phyloP scores from a whole-genome alignment of 2,113 vertebrate species.

The Odontesthes bonariensis region DNA sequence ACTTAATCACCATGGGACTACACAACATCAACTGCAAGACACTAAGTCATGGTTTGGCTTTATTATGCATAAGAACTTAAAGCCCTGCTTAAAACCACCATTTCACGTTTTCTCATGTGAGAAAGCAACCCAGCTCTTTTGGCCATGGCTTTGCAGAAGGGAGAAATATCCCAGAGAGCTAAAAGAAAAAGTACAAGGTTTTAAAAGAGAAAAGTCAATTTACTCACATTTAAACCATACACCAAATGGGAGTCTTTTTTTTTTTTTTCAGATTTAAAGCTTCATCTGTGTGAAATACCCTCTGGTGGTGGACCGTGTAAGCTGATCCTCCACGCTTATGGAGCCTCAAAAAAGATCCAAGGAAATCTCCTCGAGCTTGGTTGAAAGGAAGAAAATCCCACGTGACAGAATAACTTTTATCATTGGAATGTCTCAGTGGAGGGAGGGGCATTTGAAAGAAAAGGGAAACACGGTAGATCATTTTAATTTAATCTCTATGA shows the following conservation, averaged over 20 bases:
- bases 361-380: slow-evolving; percentile 61
- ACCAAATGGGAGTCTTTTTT: slow-evolving; percentile 34
- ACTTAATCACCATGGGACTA: slow-evolving; percentile 36
- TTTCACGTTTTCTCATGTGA: slow-evolving; percentile 5
- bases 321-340: slow-evolving; percentile 57
- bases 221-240: slow-evolving; percentile 37
- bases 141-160: neutral
- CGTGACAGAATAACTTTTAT: slow-evolving; percentile 17
- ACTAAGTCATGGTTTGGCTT: slow-evolving; percentile 42
- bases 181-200: neutral
- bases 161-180: neutral
- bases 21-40: slow-evolving; percentile 47
- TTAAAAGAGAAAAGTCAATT: slow-evolving; percentile 49
- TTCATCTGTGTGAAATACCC: slow-evolving; percentile 67
- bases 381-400: slow-evolving; percentile 39
- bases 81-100: slow-evolving; percentile 30
- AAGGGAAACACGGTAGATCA: neutral
- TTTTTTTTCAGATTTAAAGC: slow-evolving; percentile 54
- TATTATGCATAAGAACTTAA: slow-evolving; percentile 35
- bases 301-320: slow-evolving; percentile 52
- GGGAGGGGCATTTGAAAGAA: neutral
- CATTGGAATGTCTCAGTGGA: slow-evolving; percentile 15
- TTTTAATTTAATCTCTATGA: slow-evolving; percentile 19
- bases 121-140: slow-evolving; percentile 22
- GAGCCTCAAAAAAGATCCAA: slow-evolving; percentile 60